phyloP scores from a whole-genome alignment of 2,888 invertebrate genomes.

The Cistogaster globosa region DNA sequence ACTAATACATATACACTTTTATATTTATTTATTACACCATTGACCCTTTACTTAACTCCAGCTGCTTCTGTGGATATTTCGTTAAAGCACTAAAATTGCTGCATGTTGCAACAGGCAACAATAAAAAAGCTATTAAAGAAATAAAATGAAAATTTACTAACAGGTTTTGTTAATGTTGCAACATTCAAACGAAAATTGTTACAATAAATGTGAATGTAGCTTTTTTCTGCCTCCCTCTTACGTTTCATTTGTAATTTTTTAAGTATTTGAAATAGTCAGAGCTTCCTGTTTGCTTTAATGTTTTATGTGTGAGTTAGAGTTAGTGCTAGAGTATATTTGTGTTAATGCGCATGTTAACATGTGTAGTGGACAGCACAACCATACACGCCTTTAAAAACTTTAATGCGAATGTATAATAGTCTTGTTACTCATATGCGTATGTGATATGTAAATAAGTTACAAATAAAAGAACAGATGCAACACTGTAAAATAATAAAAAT shows the following conservation, averaged over 20 bases:
- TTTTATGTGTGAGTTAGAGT: constrained; percentile 13
- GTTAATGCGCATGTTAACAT: constrained; percentile 55
- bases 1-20: not conserved
- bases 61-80: not conserved
- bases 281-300: constrained; percentile 24
- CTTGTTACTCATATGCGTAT: constrained; percentile 44
- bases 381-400: not conserved
- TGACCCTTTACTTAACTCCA: not conserved
- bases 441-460: constrained; percentile 62
- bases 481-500: constrained; percentile 11
- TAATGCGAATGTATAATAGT: constrained; percentile 49
- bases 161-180: constrained; percentile 63
- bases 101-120: constrained; percentile 1
- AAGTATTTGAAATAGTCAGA: constrained; percentile 27
- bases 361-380: constrained; percentile 67
- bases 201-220: constrained; percentile 23
- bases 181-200: constrained; percentile 50
- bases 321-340: constrained; percentile 21
- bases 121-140: constrained; percentile 28
- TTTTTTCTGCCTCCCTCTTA: not conserved
- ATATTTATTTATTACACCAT: constrained; percentile 5
- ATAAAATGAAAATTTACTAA: constrained; percentile 51
- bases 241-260: not conserved
- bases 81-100: constrained; percentile 7
- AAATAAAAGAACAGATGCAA: constrained; percentile 20